Evolutionary conservation across 2,113 vertebrate genomes (phyloP).

Genomic region (Psittacara wagleri): DNA sequence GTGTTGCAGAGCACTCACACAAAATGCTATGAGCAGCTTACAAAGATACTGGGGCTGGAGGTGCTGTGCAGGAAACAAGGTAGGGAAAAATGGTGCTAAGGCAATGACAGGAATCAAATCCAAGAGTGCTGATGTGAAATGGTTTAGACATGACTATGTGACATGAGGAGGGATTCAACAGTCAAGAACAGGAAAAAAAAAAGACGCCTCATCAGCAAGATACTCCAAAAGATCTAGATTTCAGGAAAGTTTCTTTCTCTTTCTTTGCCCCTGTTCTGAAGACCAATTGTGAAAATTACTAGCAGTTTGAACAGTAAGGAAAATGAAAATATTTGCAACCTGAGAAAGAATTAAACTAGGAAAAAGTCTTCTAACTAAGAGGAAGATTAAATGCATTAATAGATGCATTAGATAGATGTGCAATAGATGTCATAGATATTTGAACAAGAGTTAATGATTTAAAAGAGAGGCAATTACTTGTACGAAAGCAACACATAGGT

Average conservation of each 20-base stretch:
- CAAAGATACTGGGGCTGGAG: neutral
- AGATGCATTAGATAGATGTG: neutral
- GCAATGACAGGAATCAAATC: neutral
- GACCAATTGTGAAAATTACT: neutral
- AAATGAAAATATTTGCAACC: neutral
- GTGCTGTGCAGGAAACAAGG: neutral
- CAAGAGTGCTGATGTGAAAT: neutral
- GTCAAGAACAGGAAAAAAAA: neutral
- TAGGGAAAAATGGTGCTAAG: neutral
- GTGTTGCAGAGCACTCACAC: neutral
- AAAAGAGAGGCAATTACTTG: neutral
- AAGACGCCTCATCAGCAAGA: neutral
- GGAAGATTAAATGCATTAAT: conserved; percentile 1
- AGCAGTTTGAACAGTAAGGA: neutral
- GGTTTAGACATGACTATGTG: neutral
- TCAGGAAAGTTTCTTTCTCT: neutral
- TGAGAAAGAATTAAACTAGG: neutral
- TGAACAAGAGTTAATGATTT: neutral
- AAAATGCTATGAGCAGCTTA: neutral
- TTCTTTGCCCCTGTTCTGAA: neutral
- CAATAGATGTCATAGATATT: neutral
- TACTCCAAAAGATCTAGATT: neutral
- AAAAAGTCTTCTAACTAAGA: neutral
- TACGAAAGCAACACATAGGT: neutral
- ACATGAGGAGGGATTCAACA: neutral